phyloP scores from a whole-genome alignment of 2,113 vertebrate species.

The Anas platyrhynchos region DNA sequence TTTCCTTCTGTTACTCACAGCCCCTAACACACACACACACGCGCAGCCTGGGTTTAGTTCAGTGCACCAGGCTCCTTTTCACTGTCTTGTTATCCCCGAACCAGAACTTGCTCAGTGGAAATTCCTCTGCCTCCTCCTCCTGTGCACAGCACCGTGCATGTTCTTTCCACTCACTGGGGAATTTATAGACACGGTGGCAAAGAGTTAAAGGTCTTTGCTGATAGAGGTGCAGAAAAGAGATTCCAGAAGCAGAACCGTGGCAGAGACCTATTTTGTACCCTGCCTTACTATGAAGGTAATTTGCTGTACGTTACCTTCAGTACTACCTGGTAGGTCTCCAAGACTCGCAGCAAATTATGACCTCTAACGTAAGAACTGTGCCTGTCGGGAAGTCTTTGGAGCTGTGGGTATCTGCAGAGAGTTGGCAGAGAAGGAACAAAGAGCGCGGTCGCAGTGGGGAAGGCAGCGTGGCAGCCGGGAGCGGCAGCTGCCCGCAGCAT shows the following conservation, averaged over 20 bases:
- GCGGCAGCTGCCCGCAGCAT: neutral
- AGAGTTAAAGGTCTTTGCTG: constrained; percentile 1
- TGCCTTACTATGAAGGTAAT: neutral
- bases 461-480: neutral
- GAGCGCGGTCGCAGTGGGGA: neutral
- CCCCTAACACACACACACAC: neutral
- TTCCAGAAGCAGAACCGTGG: neutral
- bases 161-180: neutral
- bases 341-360: neutral
- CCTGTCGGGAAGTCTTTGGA: neutral
- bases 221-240: neutral
- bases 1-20: constrained; percentile 1
- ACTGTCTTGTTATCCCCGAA: neutral
- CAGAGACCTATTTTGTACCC: neutral
- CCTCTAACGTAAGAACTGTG: neutral
- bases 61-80: neutral
- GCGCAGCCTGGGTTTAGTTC: neutral
- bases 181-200: neutral
- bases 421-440: constrained; percentile 11
- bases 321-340: neutral
- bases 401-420: neutral
- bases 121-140: neutral
- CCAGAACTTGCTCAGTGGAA: neutral
- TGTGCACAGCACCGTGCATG: neutral
- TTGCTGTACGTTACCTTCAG: neutral